Conservation (phyloP, 1,140 invertebrate genomes). For the Lithobius niger region DNA sequence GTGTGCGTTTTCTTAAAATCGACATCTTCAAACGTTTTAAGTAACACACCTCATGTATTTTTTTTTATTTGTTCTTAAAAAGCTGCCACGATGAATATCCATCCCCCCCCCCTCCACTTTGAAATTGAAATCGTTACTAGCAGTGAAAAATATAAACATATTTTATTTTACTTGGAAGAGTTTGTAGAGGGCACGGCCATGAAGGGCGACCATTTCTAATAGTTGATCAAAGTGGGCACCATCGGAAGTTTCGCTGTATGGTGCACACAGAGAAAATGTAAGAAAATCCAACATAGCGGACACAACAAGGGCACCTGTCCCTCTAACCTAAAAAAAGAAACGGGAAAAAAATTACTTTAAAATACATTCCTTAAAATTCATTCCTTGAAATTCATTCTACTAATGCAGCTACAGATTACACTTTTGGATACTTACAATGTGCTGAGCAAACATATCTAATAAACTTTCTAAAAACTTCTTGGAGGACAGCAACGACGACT, state of each 20-base stretch:
- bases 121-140: too few species aligned
- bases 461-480: constrained; percentile 84
- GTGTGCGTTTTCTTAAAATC: too few species aligned
- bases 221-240: constrained; percentile 93
- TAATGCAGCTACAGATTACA: too few species aligned
- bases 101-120: too few species aligned
- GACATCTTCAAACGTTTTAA: too few species aligned
- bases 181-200: constrained; percentile 80
- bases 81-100: too few species aligned
- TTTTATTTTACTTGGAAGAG: constrained; percentile 73
- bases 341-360: constrained; percentile 3
- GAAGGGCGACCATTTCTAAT: constrained; percentile 80
- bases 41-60: too few species aligned
- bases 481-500: constrained; percentile 84
- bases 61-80: too few species aligned
- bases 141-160: too few species aligned
- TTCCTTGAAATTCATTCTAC: too few species aligned
- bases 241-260: constrained; percentile 98
- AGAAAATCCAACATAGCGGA: constrained; percentile 93
- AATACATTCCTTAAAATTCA: too few species aligned
- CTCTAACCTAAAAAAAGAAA: constrained; percentile 47
- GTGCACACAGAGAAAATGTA: constrained; percentile 96
- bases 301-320: constrained; percentile 48
- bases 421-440: constrained; percentile 78
- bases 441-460: constrained; percentile 86